phyloP scores from a whole-genome alignment of 2,888 invertebrate genomes.

The Hermodice carunculata region DNA sequence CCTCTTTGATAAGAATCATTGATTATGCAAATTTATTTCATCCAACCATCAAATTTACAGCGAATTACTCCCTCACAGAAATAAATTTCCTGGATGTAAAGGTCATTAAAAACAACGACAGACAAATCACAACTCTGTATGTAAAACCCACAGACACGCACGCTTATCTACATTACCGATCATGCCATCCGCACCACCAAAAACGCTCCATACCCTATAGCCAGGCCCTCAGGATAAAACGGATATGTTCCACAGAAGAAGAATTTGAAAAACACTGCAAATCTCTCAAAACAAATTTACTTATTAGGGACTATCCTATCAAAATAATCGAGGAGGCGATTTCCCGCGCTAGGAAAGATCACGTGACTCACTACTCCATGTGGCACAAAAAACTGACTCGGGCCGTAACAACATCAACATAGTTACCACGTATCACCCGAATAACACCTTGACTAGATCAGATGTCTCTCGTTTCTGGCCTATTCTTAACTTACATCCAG shows the following conservation, averaged over 20 bases:
- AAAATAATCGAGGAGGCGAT: no score
- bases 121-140: neutral
- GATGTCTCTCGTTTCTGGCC: no score
- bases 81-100: neutral
- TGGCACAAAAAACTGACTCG: no score
- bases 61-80: neutral
- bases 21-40: neutral
- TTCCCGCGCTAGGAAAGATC: no score
- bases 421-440: no score
- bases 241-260: neutral
- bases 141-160: conserved; percentile 1
- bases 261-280: neutral
- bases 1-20: neutral
- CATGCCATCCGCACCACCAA: neutral
- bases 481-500: no score
- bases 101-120: neutral
- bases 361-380: no score
- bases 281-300: no score
- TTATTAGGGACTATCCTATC: no score
- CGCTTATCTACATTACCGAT: neutral
- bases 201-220: neutral
- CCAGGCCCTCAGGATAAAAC: neutral
- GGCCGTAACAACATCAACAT: no score
- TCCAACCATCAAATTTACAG: neutral
- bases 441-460: no score